phyloP scores from a whole-genome alignment of 2,797 vertebrate genomes.

The Cryptoblepharus egeriae region DNA sequence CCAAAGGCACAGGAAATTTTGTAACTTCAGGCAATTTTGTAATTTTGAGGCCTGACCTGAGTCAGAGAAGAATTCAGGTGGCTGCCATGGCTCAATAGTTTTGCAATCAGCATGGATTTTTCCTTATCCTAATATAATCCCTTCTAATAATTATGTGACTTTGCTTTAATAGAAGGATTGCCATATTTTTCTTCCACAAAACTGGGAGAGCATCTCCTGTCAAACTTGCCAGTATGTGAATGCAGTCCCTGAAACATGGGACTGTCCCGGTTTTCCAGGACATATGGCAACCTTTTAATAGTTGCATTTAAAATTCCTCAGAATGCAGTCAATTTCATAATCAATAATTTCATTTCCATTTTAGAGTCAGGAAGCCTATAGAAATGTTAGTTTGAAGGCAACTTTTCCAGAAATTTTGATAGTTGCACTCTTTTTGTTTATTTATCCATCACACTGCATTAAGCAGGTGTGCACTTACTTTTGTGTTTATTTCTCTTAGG shows the following conservation, averaged over 20 bases:
- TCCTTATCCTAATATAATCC: neutral
- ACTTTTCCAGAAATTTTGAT: conserved; percentile 54
- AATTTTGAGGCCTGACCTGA: neutral
- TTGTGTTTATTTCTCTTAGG: neutral
- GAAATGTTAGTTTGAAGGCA: conserved; percentile 60
- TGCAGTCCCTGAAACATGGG: no score
- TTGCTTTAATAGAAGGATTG: no score
- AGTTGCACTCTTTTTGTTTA: conserved; percentile 10
- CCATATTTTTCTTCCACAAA: no score
- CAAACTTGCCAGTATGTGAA: no score
- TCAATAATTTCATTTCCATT: conserved; percentile 75
- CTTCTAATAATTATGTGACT: no score
- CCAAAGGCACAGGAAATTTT: neutral
- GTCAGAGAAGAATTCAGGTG: neutral
- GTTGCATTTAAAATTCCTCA: conserved; percentile 70
- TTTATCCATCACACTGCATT: neutral
- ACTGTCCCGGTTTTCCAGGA: conserved; percentile 64
- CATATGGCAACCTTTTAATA: conserved; percentile 66
- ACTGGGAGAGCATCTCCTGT: no score
- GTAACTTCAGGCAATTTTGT: neutral
- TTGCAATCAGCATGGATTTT: neutral
- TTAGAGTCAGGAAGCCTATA: conserved; percentile 64
- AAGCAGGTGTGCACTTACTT: neutral
- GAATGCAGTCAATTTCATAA: conserved; percentile 71
- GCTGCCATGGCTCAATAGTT: neutral